Evolutionary conservation across 2,113 vertebrate species (phyloP).

Genomic region (Panurus biarmicus): DNA sequence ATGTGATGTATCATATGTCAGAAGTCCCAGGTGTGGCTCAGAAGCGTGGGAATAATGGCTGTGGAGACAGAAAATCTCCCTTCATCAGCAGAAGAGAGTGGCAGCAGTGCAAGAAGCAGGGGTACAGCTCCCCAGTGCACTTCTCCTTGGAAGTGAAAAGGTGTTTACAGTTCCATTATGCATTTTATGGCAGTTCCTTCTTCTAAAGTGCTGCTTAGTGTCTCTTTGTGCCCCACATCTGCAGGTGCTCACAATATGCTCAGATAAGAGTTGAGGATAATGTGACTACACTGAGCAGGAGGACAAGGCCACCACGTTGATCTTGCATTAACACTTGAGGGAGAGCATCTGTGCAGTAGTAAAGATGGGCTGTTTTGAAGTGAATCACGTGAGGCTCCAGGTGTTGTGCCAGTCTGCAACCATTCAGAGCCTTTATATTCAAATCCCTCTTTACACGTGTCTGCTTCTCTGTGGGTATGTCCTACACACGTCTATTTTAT

Average conservation of each 20-base stretch:
- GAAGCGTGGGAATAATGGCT: neutral
- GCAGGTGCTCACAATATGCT: neutral
- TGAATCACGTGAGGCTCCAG: neutral
- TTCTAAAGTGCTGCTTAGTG: neutral
- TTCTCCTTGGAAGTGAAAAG: neutral
- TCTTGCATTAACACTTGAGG: neutral
- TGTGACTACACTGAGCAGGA: neutral
- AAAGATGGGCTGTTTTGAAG: neutral
- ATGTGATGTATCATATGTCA: neutral
- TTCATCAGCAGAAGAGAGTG: accelerated
- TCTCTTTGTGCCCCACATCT: neutral
- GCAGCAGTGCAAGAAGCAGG: neutral
- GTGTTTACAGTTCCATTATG: neutral
- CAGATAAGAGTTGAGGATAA: neutral
- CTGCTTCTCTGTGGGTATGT: neutral
- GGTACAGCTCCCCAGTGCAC: neutral
- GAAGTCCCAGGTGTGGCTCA: neutral
- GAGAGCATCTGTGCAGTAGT: neutral
- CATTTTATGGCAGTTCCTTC: neutral
- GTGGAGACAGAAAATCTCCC: neutral
- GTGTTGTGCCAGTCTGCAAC: neutral
- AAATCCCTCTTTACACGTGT: neutral
- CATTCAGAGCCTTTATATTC: neutral
- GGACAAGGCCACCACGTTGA: neutral
- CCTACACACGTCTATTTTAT: accelerated